phyloP scores from a whole-genome alignment of 2,888 invertebrate species.

The Harmothoe impar region DNA sequence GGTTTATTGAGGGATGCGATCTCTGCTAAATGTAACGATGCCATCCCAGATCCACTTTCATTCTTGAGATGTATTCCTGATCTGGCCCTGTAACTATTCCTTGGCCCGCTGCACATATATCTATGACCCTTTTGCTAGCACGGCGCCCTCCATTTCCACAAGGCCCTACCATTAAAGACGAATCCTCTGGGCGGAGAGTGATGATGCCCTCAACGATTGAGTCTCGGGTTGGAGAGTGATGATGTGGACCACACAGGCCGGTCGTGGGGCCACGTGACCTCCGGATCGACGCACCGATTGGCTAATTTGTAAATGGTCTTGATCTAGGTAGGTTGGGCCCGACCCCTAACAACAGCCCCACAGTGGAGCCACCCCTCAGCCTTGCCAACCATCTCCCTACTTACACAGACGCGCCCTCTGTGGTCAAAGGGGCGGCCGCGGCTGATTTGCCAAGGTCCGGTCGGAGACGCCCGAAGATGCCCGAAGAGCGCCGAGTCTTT shows the following conservation, averaged over 20 bases:
- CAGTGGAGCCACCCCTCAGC: neutral
- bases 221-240: constrained; percentile 11
- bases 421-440: neutral
- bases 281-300: neutral
- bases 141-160: neutral
- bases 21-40: too few species aligned
- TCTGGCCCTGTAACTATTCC: too few species aligned
- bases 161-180: neutral
- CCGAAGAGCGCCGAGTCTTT: neutral
- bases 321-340: neutral
- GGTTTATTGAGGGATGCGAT: too few species aligned
- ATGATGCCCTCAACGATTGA: neutral
- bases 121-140: too few species aligned
- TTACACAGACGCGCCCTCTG: neutral
- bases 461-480: neutral
- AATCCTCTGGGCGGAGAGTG: neutral
- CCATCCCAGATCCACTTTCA: too few species aligned
- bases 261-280: neutral
- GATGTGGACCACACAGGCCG: neutral
- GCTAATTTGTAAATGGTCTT: constrained; percentile 34
- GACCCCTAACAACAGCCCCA: neutral
- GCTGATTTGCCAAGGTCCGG: neutral
- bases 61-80: too few species aligned
- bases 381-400: neutral
- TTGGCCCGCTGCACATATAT: too few species aligned